Conservation (phyloP, 2,797 vertebrate genomes). For the Sitta carolinensis region DNA sequence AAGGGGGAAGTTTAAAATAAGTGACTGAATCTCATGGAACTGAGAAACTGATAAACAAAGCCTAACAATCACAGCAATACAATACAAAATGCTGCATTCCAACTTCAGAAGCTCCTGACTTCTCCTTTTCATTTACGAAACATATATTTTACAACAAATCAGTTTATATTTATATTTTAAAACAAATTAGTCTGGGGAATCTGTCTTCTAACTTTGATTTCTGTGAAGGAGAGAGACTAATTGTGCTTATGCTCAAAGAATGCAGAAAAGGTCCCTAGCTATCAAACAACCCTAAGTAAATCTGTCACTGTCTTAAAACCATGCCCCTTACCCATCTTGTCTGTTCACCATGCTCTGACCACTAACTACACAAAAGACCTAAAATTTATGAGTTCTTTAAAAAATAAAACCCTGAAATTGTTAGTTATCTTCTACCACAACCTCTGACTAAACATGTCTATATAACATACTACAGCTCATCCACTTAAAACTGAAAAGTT, state of each 20-base stretch:
- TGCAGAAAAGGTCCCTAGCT: neutral
- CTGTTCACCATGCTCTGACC: neutral
- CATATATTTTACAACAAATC: neutral
- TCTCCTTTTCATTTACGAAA: neutral
- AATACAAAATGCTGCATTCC: neutral
- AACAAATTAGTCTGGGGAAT: neutral
- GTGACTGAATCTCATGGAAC: neutral
- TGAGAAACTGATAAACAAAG: neutral
- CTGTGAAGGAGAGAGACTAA: neutral
- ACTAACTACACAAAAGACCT: neutral
- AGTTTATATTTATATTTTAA: neutral
- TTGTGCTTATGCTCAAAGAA: neutral
- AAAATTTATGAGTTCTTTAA: neutral
- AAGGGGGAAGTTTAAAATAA: neutral
- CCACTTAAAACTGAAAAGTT: neutral
- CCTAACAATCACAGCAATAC: neutral
- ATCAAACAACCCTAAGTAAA: neutral
- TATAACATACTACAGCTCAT: neutral
- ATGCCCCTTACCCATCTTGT: neutral
- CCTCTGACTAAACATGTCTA: neutral
- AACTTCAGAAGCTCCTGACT: neutral
- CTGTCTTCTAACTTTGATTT: neutral
- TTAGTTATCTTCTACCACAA: neutral
- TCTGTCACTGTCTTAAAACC: neutral
- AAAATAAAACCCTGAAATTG: neutral